A percentile compares a stretch with the other conserved stretches of the same genome.
Conservation (phyloP, 2,888 invertebrate species). For the Elgonia sp. region DNA sequence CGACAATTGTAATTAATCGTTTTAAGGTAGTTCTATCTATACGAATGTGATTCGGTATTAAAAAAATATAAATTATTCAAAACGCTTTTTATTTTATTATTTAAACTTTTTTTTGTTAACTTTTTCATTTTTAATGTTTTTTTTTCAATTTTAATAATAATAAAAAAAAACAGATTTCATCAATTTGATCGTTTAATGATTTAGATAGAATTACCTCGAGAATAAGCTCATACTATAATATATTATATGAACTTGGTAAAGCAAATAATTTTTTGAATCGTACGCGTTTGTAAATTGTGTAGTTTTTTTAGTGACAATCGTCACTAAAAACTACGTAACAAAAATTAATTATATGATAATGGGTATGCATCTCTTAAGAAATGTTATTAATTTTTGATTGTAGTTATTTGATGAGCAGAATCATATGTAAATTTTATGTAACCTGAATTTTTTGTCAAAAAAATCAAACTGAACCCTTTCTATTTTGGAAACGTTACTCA, state of each 20-base stretch:
- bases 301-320: not conserved
- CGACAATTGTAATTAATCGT: conserved; percentile 25
- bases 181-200: not conserved
- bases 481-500: not conserved
- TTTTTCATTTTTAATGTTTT: too few relatives aligned
- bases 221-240: not conserved
- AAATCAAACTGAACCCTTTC: not conserved
- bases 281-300: conserved; percentile 7
- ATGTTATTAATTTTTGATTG: conserved; percentile 30
- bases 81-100: not conserved
- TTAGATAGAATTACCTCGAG: not conserved
- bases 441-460: conserved; percentile 51
- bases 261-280: not conserved
- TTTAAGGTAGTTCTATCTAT: conserved; percentile 13
- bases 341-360: conserved; percentile 27
- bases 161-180: not conserved
- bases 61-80: not conserved
- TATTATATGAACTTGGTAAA: conserved; percentile 22
- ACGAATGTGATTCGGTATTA: not conserved
- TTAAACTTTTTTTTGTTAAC: too few relatives aligned
- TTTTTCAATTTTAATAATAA: not conserved
- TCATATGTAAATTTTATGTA: conserved; percentile 21
- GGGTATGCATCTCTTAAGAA: conserved; percentile 8
- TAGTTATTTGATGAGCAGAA: conserved; percentile 18
- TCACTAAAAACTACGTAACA: not conserved